Conservation (phyloP, 2,888 invertebrate genomes). For the Stictocephala bisonia region DNA sequence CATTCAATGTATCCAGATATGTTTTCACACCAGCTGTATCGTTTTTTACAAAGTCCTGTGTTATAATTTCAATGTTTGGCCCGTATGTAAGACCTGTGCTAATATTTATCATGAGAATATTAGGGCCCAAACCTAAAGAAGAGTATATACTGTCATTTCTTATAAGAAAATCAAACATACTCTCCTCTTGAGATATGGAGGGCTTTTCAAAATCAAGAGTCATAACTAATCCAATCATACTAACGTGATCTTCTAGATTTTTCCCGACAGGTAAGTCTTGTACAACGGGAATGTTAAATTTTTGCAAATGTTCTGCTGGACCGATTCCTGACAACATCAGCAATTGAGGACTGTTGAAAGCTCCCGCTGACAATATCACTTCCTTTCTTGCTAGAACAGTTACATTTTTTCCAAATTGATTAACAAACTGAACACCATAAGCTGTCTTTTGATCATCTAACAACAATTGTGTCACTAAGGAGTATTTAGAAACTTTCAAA, state of each 20-base stretch:
- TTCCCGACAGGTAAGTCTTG: constrained; percentile 71
- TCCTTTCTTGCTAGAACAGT: constrained; percentile 71
- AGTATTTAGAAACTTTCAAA: constrained; percentile 69
- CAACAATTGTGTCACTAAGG: constrained; percentile 69
- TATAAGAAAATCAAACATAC: neutral
- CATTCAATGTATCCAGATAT: constrained; percentile 63
- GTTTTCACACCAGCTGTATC: constrained; percentile 55
- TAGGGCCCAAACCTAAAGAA: constrained; percentile 5
- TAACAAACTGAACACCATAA: constrained; percentile 69
- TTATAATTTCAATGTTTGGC: constrained; percentile 62
- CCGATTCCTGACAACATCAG: constrained; percentile 84
- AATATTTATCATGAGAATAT: no score
- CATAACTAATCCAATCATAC: constrained; percentile 43
- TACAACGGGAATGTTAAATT: constrained; percentile 68
- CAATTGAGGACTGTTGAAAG: constrained; percentile 83
- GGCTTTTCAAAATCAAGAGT: constrained; percentile 45
- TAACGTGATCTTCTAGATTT: constrained; percentile 65
- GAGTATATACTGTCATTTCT: neutral
- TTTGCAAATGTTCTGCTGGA: constrained; percentile 69
- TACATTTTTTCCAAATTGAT: constrained; percentile 65
- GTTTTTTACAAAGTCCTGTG: constrained; percentile 58
- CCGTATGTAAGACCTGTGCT: constrained; percentile 62
- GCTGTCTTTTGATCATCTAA: constrained; percentile 67
- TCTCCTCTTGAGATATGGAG: no score
- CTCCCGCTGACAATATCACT: constrained; percentile 80